Percentiles rank a stretch among this genome's conserved stretches.
phyloP scores from a whole-genome alignment of 2,113 vertebrate species.

The Salvelinus fontinalis region DNA sequence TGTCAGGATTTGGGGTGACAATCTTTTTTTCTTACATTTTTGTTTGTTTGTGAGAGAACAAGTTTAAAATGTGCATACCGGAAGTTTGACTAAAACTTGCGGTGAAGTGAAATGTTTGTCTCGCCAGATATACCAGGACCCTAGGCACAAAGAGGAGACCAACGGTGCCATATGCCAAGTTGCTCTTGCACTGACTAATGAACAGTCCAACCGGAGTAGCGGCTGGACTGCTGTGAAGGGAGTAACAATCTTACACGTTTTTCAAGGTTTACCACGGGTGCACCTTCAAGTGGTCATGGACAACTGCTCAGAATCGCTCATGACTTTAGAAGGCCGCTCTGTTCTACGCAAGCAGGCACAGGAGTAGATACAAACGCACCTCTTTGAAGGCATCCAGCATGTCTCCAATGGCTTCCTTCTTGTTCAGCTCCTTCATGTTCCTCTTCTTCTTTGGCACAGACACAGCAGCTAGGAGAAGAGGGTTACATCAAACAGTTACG shows the following conservation, averaged over 20 bases:
- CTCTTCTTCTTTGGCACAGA: constrained; percentile 93
- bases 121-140: constrained; percentile 86
- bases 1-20: too few species aligned
- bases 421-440: constrained; percentile 91
- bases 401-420: constrained; percentile 89
- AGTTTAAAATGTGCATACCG: not conserved
- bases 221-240: constrained; percentile 72
- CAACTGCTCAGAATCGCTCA: not conserved
- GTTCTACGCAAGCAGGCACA: not conserved
- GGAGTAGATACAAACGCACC: constrained; percentile 67
- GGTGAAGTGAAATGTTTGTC: constrained; percentile 54
- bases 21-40: too few species aligned
- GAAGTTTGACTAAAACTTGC: not conserved
- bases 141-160: constrained; percentile 78
- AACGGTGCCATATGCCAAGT: constrained; percentile 85
- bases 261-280: not conserved
- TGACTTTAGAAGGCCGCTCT: not conserved
- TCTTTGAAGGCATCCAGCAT: constrained; percentile 96
- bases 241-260: not conserved
- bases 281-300: not conserved
- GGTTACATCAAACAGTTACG: not conserved
- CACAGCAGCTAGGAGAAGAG: constrained; percentile 70
- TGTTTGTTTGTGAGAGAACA: too few species aligned
- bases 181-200: constrained; percentile 83
- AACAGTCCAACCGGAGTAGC: constrained; percentile 74